Conservation (phyloP, 2,797 vertebrate genomes). For the Myotis myotis region DNA sequence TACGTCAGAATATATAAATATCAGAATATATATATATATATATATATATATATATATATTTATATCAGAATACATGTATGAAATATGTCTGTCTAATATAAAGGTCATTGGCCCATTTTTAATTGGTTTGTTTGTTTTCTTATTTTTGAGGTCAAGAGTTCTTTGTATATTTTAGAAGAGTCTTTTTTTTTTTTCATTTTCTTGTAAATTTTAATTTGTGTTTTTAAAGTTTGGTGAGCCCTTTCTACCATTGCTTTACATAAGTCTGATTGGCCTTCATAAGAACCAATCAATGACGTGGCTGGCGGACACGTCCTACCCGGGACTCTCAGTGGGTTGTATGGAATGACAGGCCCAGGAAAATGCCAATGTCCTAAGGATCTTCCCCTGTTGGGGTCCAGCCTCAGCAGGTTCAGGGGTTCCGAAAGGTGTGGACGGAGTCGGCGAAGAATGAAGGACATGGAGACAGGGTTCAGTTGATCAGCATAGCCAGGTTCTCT, state of each 20-base stretch:
- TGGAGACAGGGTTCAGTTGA: too few species aligned
- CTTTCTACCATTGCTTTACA: background rate
- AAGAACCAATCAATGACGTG: background rate
- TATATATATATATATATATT: too few species aligned
- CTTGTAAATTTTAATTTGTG: too few species aligned
- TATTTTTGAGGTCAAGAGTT: background rate
- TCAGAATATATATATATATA: background rate
- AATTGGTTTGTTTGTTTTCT: background rate
- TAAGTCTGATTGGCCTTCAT: constrained; percentile 54
- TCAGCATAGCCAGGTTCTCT: too few species aligned
- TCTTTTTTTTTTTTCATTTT: too few species aligned
- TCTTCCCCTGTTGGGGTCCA: background rate
- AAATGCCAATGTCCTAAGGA: constrained; percentile 67
- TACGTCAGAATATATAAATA: background rate
- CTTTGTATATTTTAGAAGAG: background rate
- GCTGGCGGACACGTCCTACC: background rate
- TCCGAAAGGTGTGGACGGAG: too few species aligned
- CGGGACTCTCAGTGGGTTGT: constrained; percentile 48
- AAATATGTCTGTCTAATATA: background rate
- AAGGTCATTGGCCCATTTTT: background rate
- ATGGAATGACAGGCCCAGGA: constrained; percentile 62
- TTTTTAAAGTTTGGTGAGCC: too few species aligned
- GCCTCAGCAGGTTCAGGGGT: too few species aligned
- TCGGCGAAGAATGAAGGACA: too few species aligned
- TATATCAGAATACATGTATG: background rate